Base-by-base conservation (phyloP, 2,888 invertebrate genomes). In the Liodrosophila aerea region DNA sequence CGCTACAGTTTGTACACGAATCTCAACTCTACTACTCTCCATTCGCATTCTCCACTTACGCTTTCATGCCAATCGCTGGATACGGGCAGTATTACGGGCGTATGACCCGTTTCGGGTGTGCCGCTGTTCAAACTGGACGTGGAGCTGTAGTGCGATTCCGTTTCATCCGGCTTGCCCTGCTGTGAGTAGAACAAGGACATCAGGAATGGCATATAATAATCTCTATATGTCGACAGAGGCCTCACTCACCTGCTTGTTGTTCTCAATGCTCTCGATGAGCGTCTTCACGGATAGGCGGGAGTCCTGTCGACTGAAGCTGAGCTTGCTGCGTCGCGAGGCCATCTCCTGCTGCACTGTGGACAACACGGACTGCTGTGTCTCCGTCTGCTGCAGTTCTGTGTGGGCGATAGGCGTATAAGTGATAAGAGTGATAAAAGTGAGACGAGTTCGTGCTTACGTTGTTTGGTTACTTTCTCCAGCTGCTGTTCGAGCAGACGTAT, bases 261-360 rank as follows among this genome's bases (percentile, higher is more conserved):
- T 96, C 91, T 98, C 97, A 59, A 98, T 97, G 78, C 96, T 96
- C 88, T 97, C 96, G 64, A 98, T 97, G 27, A 98, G 91, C 47
- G 95, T 95, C 88, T 97, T 97, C 7, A 98, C 98, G 0, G 97
- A 97, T 45, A 97, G 92, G 29, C 96, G 92, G 16, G 95, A 95
- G 87, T 95, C 96, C 67, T 90, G 90, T 2, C 90, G 82, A 51
- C 87, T 88, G 54, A 90, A 78, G 60, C 74, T 81, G 45, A 91
- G 91, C 85, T 93, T 93, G 89, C 65, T 93, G 87, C 66, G 92
- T 87, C 61, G 92, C 11, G 92, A 90, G 9, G 92, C 91, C 86
- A 93, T 91, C 80, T 93, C 93, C 76, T 92, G 90, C 85, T 93
- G 91, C 43, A 92, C 90, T 66, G 92, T 91, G 68, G 90, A 91